Conservation (phyloP, 1,140 invertebrate genomes). For the Heliothis subflexa region DNA sequence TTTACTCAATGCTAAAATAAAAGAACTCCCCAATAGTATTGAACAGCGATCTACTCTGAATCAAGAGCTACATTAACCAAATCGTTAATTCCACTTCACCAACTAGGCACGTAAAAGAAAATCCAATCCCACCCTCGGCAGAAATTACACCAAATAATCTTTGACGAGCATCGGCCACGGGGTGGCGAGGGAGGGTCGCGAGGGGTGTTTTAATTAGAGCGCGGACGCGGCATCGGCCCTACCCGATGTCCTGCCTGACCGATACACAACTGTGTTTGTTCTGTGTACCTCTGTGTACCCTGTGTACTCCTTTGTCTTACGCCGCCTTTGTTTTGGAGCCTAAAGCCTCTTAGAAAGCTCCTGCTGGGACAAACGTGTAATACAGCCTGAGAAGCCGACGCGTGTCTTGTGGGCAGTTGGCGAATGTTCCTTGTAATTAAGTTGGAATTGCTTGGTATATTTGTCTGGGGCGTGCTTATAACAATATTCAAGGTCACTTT, state of each 20-base stretch:
- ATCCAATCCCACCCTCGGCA: constrained; percentile 35
- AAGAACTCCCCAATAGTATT: background rate
- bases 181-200: constrained; percentile 52
- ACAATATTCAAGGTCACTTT: background rate
- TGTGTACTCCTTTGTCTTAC: constrained; percentile 57
- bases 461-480: constrained; percentile 1
- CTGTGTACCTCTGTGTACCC: constrained; percentile 30
- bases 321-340: constrained; percentile 50
- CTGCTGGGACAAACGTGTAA: constrained; percentile 23
- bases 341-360: constrained; percentile 35
- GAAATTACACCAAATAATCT: constrained; percentile 55
- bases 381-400: background rate
- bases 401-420: constrained; percentile 4
- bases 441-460: constrained; percentile 21
- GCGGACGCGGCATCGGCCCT: constrained; percentile 66
- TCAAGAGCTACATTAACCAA: constrained; percentile 9
- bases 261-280: constrained; percentile 46
- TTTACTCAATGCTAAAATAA: background rate
- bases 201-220: constrained; percentile 78
- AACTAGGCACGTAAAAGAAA: constrained; percentile 36
- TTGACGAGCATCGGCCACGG: constrained; percentile 49
- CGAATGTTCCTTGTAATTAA: constrained; percentile 38
- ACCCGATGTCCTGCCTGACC: constrained; percentile 65
- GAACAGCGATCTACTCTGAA: constrained; percentile 2
- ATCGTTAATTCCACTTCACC: constrained; percentile 20